Evolutionary conservation across 2,888 invertebrate species (phyloP), one percentile per base, ranked within the genome.

Genomic region (Cantharis rustica): DNA sequence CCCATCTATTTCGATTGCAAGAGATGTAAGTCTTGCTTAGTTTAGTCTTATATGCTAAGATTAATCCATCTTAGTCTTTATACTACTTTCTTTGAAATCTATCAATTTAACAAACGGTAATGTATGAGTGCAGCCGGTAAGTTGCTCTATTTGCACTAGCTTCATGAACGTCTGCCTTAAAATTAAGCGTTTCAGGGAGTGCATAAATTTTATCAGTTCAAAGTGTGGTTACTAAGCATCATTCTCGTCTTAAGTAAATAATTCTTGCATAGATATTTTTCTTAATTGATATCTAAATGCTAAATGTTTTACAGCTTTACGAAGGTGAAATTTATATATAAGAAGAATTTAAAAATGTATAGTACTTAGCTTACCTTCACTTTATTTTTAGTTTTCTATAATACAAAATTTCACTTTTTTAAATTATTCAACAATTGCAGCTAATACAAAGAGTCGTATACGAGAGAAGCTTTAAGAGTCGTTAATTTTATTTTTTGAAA

Each of bases 191-290:
- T 68, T 62, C 71, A 69, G 61, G 64, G 75, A 62, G 63, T 71
- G 68, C 72, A 75, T 75, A 75, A 75, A 75, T 68, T 75, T 75
- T 75, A 72, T 75, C 47, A 68, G 31, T 61, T 71, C 62, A 61
- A 71, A 71, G 63, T 17, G 61, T 61, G 68, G 15, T 71, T 61
- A 62, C 23, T 47, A 47, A 62, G 10, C 71, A 63, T 72, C 26
- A 69, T 63, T 63, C 23, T 68, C 71, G 31, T 75, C 15, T 72
- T 62, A 17, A 31, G 47, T 68, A 71, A n/a, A 68, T 23, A 17
- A 69, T 15, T 27, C 62, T 62, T 47, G 64, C n/a, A 68, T 71
- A 70, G n/a, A 20, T 5, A n/a, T 27, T 27, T 11, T 1, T 7
- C 23, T 23, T 23, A 27, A 10, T 27, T 27, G 27, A 11, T 27